These are phyloP conservation scores for Jordanella pulchra DNA, from an alignment of 2,797 vertebrate genomes.

Conservation along the genomic window DNA sequence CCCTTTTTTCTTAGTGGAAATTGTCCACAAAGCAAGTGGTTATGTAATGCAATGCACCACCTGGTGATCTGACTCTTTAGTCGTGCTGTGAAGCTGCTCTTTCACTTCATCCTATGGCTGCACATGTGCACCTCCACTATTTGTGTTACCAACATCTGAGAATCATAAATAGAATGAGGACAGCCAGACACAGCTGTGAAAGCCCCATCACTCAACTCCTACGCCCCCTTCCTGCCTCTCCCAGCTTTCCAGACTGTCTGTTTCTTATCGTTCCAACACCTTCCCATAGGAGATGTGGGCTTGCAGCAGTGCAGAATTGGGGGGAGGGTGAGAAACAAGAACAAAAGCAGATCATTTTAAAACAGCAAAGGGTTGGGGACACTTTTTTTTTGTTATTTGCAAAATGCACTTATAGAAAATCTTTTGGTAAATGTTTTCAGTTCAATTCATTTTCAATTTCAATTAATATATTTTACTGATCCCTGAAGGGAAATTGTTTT, in stretches of 20 bases:
- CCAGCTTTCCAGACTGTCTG: conserved; percentile 64
- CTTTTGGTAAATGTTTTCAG: background rate
- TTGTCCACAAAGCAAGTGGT: background rate
- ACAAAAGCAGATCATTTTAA: background rate
- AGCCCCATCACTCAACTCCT: conserved; percentile 23
- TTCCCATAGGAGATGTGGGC: conserved; percentile 67
- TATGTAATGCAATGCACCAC: conserved; percentile 26
- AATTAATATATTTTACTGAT: too few relatives aligned
- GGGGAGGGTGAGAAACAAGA: conserved; percentile 38
- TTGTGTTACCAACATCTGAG: conserved; percentile 51
- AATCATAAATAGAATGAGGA: conserved; percentile 49
- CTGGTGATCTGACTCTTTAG: conserved; percentile 2
- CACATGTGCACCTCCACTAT: conserved; percentile 15
- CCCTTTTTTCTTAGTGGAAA: conserved; percentile 7
- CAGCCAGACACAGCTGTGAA: conserved; percentile 47
- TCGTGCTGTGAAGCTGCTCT: background rate
- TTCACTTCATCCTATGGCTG: conserved; percentile 7
- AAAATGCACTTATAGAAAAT: background rate
- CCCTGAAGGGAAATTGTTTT: too few relatives aligned
- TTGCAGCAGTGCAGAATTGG: conserved; percentile 31
- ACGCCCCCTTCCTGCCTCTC: conserved; percentile 59
- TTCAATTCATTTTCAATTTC: too few relatives aligned
- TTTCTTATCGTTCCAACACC: conserved; percentile 74
- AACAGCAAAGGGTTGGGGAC: background rate
- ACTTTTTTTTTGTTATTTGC: too few relatives aligned